phyloP scores from a whole-genome alignment of 2,113 vertebrate species.

The Parus major region DNA sequence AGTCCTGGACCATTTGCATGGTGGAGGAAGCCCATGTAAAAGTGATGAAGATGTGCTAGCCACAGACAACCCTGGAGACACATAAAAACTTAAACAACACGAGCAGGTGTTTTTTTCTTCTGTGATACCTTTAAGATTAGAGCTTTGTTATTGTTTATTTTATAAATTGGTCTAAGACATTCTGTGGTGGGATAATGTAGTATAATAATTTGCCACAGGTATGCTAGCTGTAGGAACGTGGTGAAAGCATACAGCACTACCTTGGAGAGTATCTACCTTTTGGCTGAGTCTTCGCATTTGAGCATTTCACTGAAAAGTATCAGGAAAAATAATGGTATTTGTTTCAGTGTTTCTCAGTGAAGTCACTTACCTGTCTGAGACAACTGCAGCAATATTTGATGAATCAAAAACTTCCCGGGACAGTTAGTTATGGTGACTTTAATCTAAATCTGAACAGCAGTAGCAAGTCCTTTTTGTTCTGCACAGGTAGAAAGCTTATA shows the following conservation, averaged over 20 bases:
- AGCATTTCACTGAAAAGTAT: background rate
- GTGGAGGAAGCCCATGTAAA: background rate
- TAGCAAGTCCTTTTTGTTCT: background rate
- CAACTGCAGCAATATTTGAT: background rate
- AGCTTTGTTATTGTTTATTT: background rate
- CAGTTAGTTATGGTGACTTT: background rate
- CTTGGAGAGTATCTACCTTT: background rate
- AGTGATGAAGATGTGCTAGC: background rate
- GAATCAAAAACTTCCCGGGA: background rate
- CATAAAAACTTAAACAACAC: background rate
- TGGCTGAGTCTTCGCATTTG: background rate
- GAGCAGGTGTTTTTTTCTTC: background rate
- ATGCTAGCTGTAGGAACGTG: background rate
- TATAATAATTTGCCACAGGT: background rate
- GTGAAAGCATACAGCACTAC: background rate
- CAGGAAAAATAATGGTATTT: background rate
- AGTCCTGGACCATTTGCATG: rapidly evolving
- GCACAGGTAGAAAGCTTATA: background rate
- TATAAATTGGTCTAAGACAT: background rate
- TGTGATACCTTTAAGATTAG: background rate
- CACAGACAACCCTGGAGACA: background rate
- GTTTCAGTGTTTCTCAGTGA: background rate
- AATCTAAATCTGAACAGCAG: background rate
- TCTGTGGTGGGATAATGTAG: background rate
- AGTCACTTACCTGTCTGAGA: background rate